A percentile compares a stretch with the other conserved stretches of the same genome.
Conservation (phyloP, 2,888 invertebrate species). For the Panopea generosa region DNA sequence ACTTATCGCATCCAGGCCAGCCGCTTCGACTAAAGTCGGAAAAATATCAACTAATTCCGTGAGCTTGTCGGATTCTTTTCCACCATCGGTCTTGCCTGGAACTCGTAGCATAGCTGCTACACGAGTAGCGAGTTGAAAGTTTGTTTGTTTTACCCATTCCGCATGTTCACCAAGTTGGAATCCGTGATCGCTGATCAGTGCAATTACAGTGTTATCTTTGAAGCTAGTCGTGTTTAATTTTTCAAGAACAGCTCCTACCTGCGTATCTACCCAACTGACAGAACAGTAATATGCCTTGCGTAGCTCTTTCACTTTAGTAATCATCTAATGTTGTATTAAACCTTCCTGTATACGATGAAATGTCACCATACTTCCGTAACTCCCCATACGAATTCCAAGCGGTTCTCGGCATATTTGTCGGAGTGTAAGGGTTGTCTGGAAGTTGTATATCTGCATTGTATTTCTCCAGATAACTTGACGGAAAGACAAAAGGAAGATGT, state of each 20-base stretch:
- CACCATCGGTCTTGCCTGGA: slow-evolving; percentile 70
- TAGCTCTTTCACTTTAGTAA: slow-evolving; percentile 52
- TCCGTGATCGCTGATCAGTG: slow-evolving; percentile 74
- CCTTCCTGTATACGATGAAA: no score
- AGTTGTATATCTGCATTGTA: slow-evolving; percentile 59
- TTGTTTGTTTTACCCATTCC: slow-evolving; percentile 74
- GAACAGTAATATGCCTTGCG: slow-evolving; percentile 69
- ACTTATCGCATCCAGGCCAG: slow-evolving; percentile 55
- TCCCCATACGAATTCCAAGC: slow-evolving; percentile 70
- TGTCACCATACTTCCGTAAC: slow-evolving; percentile 64
- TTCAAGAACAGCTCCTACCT: slow-evolving; percentile 58
- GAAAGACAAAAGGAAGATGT: slow-evolving; percentile 94
- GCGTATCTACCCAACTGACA: slow-evolving; percentile 59
- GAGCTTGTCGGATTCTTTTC: slow-evolving; percentile 61
- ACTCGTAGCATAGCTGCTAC: slow-evolving; percentile 73
- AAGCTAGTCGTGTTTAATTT: slow-evolving; percentile 62
- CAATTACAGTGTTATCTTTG: slow-evolving; percentile 65
- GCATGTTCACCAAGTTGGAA: slow-evolving; percentile 77
- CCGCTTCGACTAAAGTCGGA: slow-evolving; percentile 74
- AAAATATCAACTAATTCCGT: slow-evolving; percentile 75
- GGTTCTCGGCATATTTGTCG: slow-evolving; percentile 64
- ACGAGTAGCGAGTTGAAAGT: slow-evolving; percentile 74
- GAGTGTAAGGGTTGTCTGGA: slow-evolving; percentile 70
- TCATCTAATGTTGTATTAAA: slow-evolving; percentile 71
- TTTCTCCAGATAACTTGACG: slow-evolving; percentile 90